phyloP scores from a whole-genome alignment of 1,140 invertebrate species.

The Drosophila albomicans region DNA sequence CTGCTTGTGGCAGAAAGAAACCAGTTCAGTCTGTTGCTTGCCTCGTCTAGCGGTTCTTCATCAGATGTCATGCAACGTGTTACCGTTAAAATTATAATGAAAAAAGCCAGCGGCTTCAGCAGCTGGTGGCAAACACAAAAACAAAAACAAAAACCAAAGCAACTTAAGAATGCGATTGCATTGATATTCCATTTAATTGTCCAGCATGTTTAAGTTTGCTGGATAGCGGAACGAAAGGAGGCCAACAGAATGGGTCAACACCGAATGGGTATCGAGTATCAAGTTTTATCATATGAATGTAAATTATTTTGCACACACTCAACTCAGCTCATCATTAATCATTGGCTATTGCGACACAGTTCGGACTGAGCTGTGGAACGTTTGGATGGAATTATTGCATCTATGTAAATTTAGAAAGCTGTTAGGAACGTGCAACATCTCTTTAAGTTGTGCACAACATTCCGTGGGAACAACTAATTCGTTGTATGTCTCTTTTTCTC shows the following conservation, averaged over 20 bases:
- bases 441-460: slow-evolving; percentile 16
- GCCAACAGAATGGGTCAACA: slow-evolving; percentile 67
- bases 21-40: slow-evolving; percentile 49
- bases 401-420: slow-evolving; percentile 81
- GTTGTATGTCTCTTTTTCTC: not conserved
- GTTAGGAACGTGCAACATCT: slow-evolving; percentile 49
- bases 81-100: slow-evolving; percentile 77
- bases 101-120: slow-evolving; percentile 3
- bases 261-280: not conserved
- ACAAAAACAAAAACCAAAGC: too few relatives aligned
- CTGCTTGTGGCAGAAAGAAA: slow-evolving; percentile 24
- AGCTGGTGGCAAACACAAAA: slow-evolving; percentile 25
- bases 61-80: slow-evolving; percentile 74
- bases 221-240: slow-evolving; percentile 43
- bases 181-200: slow-evolving; percentile 77
- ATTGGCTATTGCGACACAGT: slow-evolving; percentile 46
- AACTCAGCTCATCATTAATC: slow-evolving; percentile 30
- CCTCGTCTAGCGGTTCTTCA: slow-evolving; percentile 61
- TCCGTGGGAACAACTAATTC: slow-evolving; percentile 28
- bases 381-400: slow-evolving; percentile 56
- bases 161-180: slow-evolving; percentile 62
- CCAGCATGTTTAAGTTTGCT: slow-evolving; percentile 14
- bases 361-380: slow-evolving; percentile 20
- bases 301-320: slow-evolving; percentile 51
- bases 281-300: slow-evolving; percentile 41